Percentiles rank a stretch among this genome's conserved stretches.
phyloP scores from a whole-genome alignment of 2,113 vertebrate genomes.

The Leptocoma aspasia region DNA sequence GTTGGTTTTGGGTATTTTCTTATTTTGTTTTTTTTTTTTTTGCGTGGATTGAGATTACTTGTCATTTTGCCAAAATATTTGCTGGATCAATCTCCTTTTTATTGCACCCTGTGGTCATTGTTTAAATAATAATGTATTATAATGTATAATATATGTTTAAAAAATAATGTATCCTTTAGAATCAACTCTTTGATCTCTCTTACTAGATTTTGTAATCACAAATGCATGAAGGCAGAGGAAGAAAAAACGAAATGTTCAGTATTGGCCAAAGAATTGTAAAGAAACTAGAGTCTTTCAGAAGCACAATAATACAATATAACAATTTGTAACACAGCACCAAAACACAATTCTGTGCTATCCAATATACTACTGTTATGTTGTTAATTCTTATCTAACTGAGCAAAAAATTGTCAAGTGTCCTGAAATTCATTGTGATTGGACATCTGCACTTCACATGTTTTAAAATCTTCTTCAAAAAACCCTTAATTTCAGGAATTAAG shows the following conservation, averaged over 20 bases:
- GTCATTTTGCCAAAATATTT: neutral
- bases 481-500: neutral
- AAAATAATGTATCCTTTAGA: neutral
- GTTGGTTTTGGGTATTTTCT: neutral
- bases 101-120: neutral
- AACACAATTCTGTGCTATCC: neutral
- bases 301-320: neutral
- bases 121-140: neutral
- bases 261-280: neutral
- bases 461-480: accelerated
- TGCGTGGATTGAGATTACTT: neutral
- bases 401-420: neutral
- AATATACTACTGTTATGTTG: neutral
- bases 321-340: neutral
- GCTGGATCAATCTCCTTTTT: neutral
- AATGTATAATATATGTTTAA: no score
- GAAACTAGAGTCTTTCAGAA: neutral
- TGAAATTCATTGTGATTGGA: neutral
- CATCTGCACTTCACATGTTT: neutral
- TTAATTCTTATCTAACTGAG: neutral
- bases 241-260: neutral
- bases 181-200: neutral
- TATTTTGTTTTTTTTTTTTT: neutral
- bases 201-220: neutral
- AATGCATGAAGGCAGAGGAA: neutral